Evolutionary conservation across 2,797 vertebrate genomes (phyloP), one percentile per base, ranked within the genome.

Genomic region (Anableps anableps): DNA sequence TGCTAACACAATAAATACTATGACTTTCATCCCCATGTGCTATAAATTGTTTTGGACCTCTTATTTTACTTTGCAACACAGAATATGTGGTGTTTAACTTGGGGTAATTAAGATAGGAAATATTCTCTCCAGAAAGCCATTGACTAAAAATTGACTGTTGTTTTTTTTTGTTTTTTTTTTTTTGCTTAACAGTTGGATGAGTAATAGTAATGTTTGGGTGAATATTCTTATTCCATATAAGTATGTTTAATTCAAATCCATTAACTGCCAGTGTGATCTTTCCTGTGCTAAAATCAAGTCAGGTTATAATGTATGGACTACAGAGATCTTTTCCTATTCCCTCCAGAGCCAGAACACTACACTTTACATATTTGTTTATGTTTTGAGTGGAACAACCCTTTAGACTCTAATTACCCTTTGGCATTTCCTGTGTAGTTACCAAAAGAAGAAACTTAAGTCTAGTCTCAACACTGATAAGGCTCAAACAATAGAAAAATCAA

Each of bases 371-470:
- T 17, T 66, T 55, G 34, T 66, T 74, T 51, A 29, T 62, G 23
- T 74, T 86, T 85, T 48, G n/a, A 73, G 36, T 75, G 23, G 77
- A 51, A 75, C 81, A 74, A 9, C 17, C 29, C 53, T 73, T 76
- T 55, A 60, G 43, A 80, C 43, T 84, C 76, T 55, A 89, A 82
- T 80, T 17, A 72, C 74, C 72, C 66, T 14, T 5, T 76, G 79
- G 82, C 48, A 84, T 90, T 88, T 89, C 85, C 80, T 86, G 73
- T 77, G 75, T 51, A 34, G 47, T 50, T 8, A 10, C 31, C n/a
- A 64, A 51, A 23, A 7, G 36, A 75, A 78, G 14, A 58, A 80
- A 47, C 41, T 79, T 73, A 74, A 72, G 23, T 5, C 13, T 53
- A 48, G 75, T 77, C 29, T n/a, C 5, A 60, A 62, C 17, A 70